A percentile compares a stretch with the other conserved stretches of the same genome.
Conservation (phyloP, 1,140 invertebrate genomes). For the Calliphora vicina region DNA sequence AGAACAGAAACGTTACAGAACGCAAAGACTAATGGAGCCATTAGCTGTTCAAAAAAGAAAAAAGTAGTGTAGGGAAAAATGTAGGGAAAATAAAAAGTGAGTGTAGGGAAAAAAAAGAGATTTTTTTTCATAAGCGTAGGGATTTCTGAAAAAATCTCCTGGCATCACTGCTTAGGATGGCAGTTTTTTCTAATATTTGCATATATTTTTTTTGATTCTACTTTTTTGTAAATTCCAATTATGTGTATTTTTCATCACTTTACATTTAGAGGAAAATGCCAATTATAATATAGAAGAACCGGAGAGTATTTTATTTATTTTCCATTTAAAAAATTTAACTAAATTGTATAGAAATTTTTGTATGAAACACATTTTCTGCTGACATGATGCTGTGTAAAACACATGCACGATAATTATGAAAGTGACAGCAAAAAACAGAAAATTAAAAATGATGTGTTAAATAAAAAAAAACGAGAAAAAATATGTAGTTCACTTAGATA, state of each 20-base stretch:
- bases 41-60: no score
- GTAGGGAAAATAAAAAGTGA: no score
- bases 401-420: conserved; percentile 10
- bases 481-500: neutral
- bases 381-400: neutral
- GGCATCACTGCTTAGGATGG: no score
- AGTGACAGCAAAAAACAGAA: neutral
- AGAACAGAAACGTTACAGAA: no score
- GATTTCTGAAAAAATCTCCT: no score
- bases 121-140: no score
- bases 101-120: no score
- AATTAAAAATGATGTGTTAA: conserved; percentile 5
- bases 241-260: neutral
- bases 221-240: neutral
- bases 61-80: no score
- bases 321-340: neutral
- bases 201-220: no score
- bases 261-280: neutral
- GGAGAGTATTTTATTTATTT: neutral
- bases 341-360: neutral
- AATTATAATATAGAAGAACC: neutral
- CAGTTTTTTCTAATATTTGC: no score
- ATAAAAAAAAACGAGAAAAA: neutral
- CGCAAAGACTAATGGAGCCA: no score
- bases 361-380: neutral